These are phyloP conservation scores for Ooceraea biroi DNA, from an alignment of 1,140 invertebrate species.

Conservation along the genomic window DNA sequence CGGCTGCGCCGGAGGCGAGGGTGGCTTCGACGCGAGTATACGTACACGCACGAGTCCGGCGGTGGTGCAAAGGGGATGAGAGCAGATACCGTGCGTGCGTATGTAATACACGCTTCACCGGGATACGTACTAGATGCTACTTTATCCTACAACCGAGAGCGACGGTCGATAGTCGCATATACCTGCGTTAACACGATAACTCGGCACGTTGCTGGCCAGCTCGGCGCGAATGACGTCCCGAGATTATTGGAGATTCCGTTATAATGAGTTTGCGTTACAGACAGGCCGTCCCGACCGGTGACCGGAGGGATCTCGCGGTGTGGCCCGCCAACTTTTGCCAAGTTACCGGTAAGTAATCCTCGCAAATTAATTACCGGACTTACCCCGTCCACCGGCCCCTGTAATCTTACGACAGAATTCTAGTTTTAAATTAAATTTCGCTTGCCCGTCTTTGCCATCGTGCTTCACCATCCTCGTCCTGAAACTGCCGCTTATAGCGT, in stretches of 20 bases:
- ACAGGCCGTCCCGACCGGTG: constrained; percentile 18
- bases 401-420: constrained; percentile 63
- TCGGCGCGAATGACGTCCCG: constrained; percentile 56
- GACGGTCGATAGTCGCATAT: constrained; percentile 71
- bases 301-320: constrained; percentile 29
- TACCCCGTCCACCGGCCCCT: constrained; percentile 21
- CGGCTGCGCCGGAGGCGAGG: neutral
- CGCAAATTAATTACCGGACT: constrained; percentile 69
- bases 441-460: neutral
- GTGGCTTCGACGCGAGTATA: constrained; percentile 7
- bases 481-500: neutral
- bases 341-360: constrained; percentile 66
- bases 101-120: constrained; percentile 65
- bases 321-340: constrained; percentile 41
- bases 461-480: neutral
- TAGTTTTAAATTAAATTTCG: constrained; percentile 73
- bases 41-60: neutral
- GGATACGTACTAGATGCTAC: constrained; percentile 69
- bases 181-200: constrained; percentile 74
- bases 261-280: constrained; percentile 71
- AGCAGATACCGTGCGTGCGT: neutral
- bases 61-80: neutral
- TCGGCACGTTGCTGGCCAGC: constrained; percentile 56
- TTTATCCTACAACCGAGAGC: constrained; percentile 64
- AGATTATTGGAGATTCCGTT: constrained; percentile 70